Evolutionary conservation across 2,797 vertebrate genomes (phyloP).

Genomic region (Sebastes itinus): DNA sequence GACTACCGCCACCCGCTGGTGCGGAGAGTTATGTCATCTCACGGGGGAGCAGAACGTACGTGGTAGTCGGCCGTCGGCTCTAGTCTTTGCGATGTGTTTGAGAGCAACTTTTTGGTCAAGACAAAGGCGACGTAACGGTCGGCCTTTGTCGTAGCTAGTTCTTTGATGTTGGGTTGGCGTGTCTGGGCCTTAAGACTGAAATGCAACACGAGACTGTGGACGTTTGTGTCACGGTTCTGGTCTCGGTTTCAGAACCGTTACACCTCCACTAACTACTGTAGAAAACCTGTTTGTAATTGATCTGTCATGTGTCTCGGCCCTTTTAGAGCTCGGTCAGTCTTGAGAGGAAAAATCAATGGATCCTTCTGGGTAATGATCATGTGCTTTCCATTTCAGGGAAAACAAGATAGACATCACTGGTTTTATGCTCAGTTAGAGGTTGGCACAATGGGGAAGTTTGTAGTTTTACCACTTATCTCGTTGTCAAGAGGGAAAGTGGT

Average conservation of each 20-base stretch:
- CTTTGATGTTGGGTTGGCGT: too few species aligned
- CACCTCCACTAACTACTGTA: neutral
- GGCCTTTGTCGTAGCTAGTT: too few species aligned
- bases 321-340: neutral
- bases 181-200: too few species aligned
- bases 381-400: slow-evolving; percentile 18
- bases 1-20: too few species aligned
- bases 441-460: neutral
- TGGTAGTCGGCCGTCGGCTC: too few species aligned
- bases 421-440: neutral
- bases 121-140: too few species aligned
- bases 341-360: neutral
- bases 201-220: too few species aligned
- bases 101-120: too few species aligned
- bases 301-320: neutral
- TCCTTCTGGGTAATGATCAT: neutral
- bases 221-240: too few species aligned
- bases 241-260: neutral
- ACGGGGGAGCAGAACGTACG: too few species aligned
- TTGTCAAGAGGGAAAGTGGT: neutral
- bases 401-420: neutral
- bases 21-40: too few species aligned
- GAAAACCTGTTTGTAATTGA: neutral
- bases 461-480: neutral
- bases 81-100: too few species aligned